These are phyloP conservation scores for Chaitophorus viminalis DNA, from an alignment of 2,888 invertebrate genomes.

Conservation along the genomic window DNA sequence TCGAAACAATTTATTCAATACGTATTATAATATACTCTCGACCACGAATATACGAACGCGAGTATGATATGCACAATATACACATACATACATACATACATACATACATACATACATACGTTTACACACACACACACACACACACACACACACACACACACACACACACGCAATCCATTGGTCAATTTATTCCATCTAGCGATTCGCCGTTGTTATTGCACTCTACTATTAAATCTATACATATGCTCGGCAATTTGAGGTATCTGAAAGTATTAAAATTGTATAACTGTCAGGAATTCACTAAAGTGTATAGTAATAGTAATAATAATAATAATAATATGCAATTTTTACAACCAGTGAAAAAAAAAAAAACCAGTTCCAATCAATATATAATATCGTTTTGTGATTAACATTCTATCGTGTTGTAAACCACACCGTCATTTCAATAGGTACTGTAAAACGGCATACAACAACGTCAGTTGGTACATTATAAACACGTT, in stretches of 20 bases:
- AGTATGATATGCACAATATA: not conserved
- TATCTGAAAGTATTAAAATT: constrained; percentile 32
- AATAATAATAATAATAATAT: constrained; percentile 25
- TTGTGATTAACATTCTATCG: constrained; percentile 27
- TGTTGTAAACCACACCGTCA: constrained; percentile 15
- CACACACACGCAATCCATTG: not conserved
- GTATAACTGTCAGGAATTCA: constrained; percentile 36
- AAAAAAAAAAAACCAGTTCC: constrained; percentile 22
- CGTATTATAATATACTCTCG: not conserved
- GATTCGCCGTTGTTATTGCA: not conserved
- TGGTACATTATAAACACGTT: not conserved
- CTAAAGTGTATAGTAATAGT: not conserved
- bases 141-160: no score
- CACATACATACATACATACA: not conserved
- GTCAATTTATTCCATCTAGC: constrained; percentile 3
- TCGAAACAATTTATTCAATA: constrained; percentile 23
- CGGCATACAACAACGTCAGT: not conserved
- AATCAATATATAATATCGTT: constrained; percentile 2
- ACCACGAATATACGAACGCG: not conserved
- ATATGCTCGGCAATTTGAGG: not conserved
- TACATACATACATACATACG: not conserved
- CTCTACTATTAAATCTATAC: constrained; percentile 9
- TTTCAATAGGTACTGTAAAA: constrained; percentile 12
- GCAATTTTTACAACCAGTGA: not conserved
- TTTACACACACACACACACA: not conserved